A percentile compares a stretch with the other conserved stretches of the same genome.
phyloP scores from a whole-genome alignment of 2,888 invertebrate genomes.

The Rapana venosa region DNA sequence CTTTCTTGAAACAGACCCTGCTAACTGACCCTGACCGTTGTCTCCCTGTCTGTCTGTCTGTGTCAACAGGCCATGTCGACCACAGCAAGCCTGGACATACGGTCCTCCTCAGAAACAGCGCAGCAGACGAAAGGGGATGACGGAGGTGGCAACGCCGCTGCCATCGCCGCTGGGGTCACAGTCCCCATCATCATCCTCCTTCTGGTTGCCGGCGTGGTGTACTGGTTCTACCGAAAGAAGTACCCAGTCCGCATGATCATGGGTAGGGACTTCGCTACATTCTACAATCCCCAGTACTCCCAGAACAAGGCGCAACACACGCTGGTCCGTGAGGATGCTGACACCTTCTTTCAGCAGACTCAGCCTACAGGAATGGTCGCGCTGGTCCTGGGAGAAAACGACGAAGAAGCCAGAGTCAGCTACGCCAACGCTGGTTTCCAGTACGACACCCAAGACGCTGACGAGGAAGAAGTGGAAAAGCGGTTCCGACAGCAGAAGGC shows the following conservation, averaged over 20 bases:
- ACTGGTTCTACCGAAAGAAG: constrained; percentile 68
- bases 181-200: constrained; percentile 60
- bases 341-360: constrained; percentile 45
- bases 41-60: background rate
- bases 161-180: constrained; percentile 61
- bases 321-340: constrained; percentile 51
- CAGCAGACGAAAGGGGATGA: background rate
- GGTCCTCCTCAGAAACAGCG: background rate
- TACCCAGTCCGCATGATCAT: constrained; percentile 71
- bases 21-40: too few species aligned
- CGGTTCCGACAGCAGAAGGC: constrained; percentile 48
- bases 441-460: constrained; percentile 43
- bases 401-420: background rate
- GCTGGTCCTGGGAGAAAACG: constrained; percentile 36
- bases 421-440: constrained; percentile 40
- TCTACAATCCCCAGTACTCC: constrained; percentile 65
- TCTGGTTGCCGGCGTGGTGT: constrained; percentile 49
- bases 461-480: constrained; percentile 50
- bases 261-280: constrained; percentile 66
- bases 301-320: constrained; percentile 40
- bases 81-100: background rate
- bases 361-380: constrained; percentile 25
- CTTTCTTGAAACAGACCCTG: too few species aligned
- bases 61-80: background rate
- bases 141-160: constrained; percentile 37